Conservation (phyloP, 1,140 invertebrate genomes). For the Papilio polytes region DNA sequence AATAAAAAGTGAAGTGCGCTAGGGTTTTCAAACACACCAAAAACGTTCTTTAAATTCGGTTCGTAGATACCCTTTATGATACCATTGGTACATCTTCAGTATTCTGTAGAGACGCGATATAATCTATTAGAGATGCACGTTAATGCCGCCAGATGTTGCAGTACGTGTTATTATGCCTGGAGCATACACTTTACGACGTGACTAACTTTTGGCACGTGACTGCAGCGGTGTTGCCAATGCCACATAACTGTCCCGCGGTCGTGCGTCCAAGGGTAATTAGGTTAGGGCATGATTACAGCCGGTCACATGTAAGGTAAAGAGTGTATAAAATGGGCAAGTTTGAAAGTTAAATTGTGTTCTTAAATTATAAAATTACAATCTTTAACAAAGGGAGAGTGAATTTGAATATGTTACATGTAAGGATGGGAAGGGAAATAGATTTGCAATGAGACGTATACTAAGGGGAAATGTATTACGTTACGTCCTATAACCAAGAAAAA, state of each 20-base stretch:
- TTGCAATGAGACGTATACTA: no score
- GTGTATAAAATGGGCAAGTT: background rate
- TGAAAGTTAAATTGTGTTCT: background rate
- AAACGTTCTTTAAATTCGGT: no score
- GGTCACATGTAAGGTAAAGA: background rate
- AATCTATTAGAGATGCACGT: conserved; percentile 25
- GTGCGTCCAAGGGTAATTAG: conserved; percentile 33
- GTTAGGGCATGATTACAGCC: conserved; percentile 23
- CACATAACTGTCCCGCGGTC: conserved; percentile 39
- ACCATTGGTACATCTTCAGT: background rate
- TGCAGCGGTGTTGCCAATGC: conserved; percentile 50
- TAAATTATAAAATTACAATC: background rate
- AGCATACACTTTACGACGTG: conserved; percentile 37
- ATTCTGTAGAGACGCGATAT: background rate
- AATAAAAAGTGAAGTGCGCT: no score
- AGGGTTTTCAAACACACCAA: no score
- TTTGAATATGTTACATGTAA: no score
- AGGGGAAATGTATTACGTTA: no score
- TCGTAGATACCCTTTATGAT: no score
- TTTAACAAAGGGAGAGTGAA: no score
- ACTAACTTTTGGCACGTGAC: conserved; percentile 57
- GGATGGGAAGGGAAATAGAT: no score
- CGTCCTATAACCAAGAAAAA: no score
- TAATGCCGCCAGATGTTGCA: conserved; percentile 26
- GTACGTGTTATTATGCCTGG: conserved; percentile 29